These are phyloP conservation scores for Nothoprocta perdicaria DNA, from an alignment of 2,113 vertebrate species.

Conservation along the genomic window DNA sequence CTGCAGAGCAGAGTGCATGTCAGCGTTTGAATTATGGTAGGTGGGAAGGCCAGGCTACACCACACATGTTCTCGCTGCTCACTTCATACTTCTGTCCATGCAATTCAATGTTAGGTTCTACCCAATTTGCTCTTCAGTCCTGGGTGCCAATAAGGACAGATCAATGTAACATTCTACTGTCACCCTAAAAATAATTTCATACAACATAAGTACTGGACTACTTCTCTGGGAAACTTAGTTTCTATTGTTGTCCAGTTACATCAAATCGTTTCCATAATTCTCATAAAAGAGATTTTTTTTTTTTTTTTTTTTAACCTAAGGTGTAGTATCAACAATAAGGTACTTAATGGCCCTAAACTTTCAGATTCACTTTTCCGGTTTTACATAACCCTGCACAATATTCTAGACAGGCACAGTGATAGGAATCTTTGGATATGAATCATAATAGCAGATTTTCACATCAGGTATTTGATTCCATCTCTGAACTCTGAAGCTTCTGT, in stretches of 20 bases:
- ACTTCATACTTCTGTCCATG: neutral
- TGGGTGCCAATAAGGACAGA: neutral
- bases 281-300: neutral
- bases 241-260: neutral
- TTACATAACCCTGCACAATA: neutral
- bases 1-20: neutral
- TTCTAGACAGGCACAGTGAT: slow-evolving; percentile 33
- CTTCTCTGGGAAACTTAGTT: neutral
- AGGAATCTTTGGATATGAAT: slow-evolving; percentile 62
- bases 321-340: neutral
- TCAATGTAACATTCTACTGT: neutral
- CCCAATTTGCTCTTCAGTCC: fast-evolving
- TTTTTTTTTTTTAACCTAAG: neutral
- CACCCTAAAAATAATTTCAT: neutral
- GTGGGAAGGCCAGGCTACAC: neutral
- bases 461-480: slow-evolving; percentile 65
- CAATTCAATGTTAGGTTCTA: neutral
- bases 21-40: neutral
- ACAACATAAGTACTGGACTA: neutral
- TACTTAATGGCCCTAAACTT: neutral
- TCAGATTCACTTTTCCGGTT: neutral
- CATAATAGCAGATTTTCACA: slow-evolving; percentile 58
- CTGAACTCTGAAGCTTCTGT: slow-evolving; percentile 51
- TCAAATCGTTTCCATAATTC: neutral
- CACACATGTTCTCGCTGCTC: neutral